These are phyloP conservation scores for Oxycera nigricornis DNA, from an alignment of 2,888 invertebrate genomes.

Conservation along the genomic window DNA sequence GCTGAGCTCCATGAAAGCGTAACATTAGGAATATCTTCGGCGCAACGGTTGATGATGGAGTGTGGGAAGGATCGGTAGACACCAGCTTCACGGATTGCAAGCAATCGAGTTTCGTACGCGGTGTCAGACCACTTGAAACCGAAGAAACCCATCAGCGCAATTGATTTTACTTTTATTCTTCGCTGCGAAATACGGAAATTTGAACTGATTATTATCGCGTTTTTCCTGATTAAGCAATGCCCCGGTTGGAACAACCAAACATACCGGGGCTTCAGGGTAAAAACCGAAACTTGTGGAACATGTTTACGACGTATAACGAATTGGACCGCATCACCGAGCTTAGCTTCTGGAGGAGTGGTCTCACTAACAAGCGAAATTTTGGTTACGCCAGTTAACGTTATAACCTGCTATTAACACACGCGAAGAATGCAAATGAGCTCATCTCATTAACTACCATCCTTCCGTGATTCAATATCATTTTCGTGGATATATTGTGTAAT, in stretches of 20 bases:
- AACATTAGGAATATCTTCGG: not conserved
- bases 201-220: not conserved
- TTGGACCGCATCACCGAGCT: not conserved
- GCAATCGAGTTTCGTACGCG: not conserved
- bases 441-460: not conserved
- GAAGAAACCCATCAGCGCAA: not conserved
- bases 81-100: not conserved
- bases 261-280: no score
- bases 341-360: not conserved
- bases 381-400: constrained; percentile 14
- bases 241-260: no score
- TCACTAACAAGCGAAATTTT: no score
- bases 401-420: not conserved
- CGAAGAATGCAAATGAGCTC: constrained; percentile 7
- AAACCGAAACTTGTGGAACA: not conserved
- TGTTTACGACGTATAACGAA: not conserved
- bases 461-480: not conserved
- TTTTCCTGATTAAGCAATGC: not conserved
- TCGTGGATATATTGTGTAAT: no score
- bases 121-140: not conserved
- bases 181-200: constrained; percentile 15
- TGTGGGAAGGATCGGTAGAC: not conserved
- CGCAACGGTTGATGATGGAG: not conserved
- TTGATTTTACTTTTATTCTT: not conserved
- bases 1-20: not conserved